Evolutionary conservation across 2,888 invertebrate genomes (phyloP), one percentile per base, ranked within the genome.

Genomic region (Xestobium rufovillosum): DNA sequence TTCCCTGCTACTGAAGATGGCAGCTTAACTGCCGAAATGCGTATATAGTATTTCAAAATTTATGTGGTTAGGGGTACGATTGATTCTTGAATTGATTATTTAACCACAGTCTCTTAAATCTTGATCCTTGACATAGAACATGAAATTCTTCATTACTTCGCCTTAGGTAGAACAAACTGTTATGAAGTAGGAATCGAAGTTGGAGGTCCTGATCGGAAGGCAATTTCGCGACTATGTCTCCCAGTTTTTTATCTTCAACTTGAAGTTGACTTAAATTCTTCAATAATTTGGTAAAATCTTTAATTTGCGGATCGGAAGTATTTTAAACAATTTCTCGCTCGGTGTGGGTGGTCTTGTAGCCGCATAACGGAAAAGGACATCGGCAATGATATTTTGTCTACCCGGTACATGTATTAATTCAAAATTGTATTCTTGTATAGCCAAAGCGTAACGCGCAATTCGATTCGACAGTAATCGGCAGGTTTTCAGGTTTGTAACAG

Each of bases 351-450:
- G 25, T 14, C 39, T 32, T 4, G n/a, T 25, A 11, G 33, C 14
- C 4, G 39, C 39, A 35, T 48, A 48, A 1, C 59, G 28, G 8
- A 51, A 51, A 8, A 57, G 40, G 11, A 49, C 42, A 41, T 58
- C 52, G 1, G 50, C 52, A 3, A 48, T 47, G 0, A 50, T 26
- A 33, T 56, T 56, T 1, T 54, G 48, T 1, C 9, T 26, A 0
- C 55, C 56, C 3, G 31, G 38, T 35, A 51, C 44, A 34, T 57
- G 41, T 12, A 39, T 34, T 1, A 55, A 19, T 0, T 9, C 29
- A 30, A 48, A 55, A 27, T 39, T 27, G 35, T 47, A 57, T 31
- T 52, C 49, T 14, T 53, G 50, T 3, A 56, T 28, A 8, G 39
- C 39, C 0, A 50, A 14, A 11, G 45, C 39, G 55, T 56, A 59